Evolutionary conservation across 2,797 vertebrate species (phyloP).

Genomic region (Gephyroberyx darwinii): DNA sequence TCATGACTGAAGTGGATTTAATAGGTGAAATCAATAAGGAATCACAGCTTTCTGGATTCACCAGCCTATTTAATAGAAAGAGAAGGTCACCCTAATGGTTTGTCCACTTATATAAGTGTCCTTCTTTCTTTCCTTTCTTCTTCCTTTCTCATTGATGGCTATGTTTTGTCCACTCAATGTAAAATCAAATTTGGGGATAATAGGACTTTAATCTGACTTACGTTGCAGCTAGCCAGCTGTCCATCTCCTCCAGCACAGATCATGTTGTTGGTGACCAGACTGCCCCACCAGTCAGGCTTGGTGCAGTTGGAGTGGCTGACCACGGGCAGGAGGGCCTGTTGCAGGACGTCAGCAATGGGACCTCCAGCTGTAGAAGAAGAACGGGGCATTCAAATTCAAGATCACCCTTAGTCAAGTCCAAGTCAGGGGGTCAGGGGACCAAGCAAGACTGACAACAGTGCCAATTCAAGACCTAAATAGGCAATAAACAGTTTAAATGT

Average conservation of each 20-base stretch:
- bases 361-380: constrained; percentile 82
- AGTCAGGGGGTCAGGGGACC: neutral
- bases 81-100: no score
- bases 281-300: constrained; percentile 86
- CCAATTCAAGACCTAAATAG: no score
- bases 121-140: no score
- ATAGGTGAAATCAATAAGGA: no score
- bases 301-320: constrained; percentile 82
- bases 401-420: neutral
- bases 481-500: no score
- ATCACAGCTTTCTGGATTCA: no score
- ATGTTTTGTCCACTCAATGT: neutral
- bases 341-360: constrained; percentile 84
- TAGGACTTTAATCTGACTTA: constrained; percentile 71
- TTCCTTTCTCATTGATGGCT: no score
- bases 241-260: constrained; percentile 91
- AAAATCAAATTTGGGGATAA: neutral
- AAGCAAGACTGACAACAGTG: no score
- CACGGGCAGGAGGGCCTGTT: constrained; percentile 89
- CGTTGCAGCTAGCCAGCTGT: constrained; percentile 85
- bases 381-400: neutral
- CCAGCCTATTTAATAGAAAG: no score
- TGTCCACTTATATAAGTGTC: no score
- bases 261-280: constrained; percentile 81
- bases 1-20: no score